Percentiles rank a stretch among this genome's conserved stretches.
These are phyloP conservation scores for Tympanuchus pallidicinctus DNA, from an alignment of 2,113 vertebrate species.

Conservation along the genomic window DNA sequence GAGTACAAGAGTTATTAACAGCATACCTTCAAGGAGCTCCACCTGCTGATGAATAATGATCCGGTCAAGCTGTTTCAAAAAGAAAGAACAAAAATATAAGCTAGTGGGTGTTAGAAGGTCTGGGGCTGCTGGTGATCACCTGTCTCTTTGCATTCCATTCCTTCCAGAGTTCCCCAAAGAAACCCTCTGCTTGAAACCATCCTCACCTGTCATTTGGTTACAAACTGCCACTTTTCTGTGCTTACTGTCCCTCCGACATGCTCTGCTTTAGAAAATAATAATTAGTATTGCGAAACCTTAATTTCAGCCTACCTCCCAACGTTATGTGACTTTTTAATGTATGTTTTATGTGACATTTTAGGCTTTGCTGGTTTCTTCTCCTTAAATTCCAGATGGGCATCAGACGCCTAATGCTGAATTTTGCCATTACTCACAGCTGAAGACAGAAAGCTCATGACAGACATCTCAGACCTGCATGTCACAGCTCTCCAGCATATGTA, in stretches of 20 bases:
- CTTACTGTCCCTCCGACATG: rapidly evolving
- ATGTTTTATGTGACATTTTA: neutral
- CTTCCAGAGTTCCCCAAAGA: neutral
- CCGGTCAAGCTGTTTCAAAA: slow-evolving; percentile 87
- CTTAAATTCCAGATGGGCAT: neutral
- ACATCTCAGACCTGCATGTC: slow-evolving; percentile 65
- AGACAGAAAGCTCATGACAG: slow-evolving; percentile 44
- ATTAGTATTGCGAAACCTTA: slow-evolving; percentile 5
- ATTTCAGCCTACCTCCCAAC: slow-evolving; percentile 34
- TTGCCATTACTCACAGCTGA: slow-evolving; percentile 61
- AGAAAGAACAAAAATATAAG: neutral
- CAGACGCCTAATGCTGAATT: slow-evolving; percentile 2
- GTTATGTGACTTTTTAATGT: slow-evolving; percentile 22
- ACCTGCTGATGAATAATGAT: slow-evolving; percentile 97
- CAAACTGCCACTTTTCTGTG: neutral
- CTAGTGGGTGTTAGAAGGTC: neutral
- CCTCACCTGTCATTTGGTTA: neutral
- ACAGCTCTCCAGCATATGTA: slow-evolving; percentile 43
- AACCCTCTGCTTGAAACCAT: neutral
- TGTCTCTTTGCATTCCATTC: neutral
- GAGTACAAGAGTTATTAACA: neutral
- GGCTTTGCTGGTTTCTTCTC: slow-evolving; percentile 23
- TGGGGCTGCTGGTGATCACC: neutral
- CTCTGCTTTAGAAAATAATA: neutral
- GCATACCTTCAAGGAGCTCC: slow-evolving; percentile 92